These are phyloP conservation scores for Pseudomyrmex gracilis DNA, from an alignment of 1,140 invertebrate genomes.

Conservation along the genomic window DNA sequence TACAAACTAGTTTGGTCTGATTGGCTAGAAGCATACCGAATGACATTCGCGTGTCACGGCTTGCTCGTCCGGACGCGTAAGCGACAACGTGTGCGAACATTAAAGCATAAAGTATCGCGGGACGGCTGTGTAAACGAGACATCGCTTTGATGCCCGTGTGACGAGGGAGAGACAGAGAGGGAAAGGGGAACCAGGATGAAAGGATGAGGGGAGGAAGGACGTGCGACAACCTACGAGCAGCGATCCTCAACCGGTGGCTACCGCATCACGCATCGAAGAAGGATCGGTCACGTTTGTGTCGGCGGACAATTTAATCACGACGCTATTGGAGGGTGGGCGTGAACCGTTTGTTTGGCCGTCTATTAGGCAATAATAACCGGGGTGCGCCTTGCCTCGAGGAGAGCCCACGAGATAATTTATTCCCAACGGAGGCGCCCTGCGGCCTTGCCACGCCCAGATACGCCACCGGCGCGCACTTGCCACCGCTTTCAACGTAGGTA, in stretches of 20 bases:
- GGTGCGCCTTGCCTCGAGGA: slow-evolving; percentile 71
- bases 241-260: background rate
- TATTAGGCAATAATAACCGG: slow-evolving; percentile 84
- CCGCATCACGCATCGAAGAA: background rate
- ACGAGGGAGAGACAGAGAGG: slow-evolving; percentile 49
- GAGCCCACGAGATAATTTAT: slow-evolving; percentile 81
- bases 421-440: slow-evolving; percentile 81
- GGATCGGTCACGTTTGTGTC: slow-evolving; percentile 51
- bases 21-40: slow-evolving; percentile 51
- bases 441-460: slow-evolving; percentile 83
- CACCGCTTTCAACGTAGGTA: slow-evolving; percentile 28
- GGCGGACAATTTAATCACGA: slow-evolving; percentile 77
- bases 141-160: slow-evolving; percentile 71
- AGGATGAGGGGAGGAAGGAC: background rate
- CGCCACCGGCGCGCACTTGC: slow-evolving; percentile 64
- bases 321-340: slow-evolving; percentile 80
- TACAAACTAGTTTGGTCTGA: slow-evolving; percentile 21
- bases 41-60: slow-evolving; percentile 62
- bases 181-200: background rate
- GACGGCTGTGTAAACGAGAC: slow-evolving; percentile 71
- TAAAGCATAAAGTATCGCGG: slow-evolving; percentile 71
- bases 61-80: slow-evolving; percentile 47
- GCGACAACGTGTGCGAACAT: slow-evolving; percentile 67
- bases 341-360: slow-evolving; percentile 81
- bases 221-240: slow-evolving; percentile 12